Evolutionary conservation across 2,797 vertebrate species (phyloP).

Genomic region (Sphaeramia orbicularis): DNA sequence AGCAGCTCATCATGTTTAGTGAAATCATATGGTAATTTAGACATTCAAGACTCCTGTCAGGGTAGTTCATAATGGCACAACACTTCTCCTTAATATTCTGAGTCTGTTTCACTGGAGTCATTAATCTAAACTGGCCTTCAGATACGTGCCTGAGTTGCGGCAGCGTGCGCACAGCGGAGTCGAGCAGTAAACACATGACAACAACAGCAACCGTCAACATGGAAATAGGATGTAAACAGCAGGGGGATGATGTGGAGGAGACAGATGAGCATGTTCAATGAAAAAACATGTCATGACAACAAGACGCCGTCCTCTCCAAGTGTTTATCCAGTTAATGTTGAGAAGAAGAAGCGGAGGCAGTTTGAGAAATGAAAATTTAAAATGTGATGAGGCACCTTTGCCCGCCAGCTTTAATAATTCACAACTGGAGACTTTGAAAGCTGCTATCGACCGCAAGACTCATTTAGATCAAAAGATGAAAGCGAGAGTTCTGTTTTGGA

Average conservation of each 20-base stretch:
- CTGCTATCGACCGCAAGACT: constrained; percentile 21
- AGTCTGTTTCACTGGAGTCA: not conserved
- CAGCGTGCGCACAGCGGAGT: not conserved
- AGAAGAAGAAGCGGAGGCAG: constrained; percentile 1
- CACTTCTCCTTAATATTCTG: not conserved
- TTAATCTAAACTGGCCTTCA: constrained; percentile 2
- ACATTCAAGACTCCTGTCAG: not conserved
- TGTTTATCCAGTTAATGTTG: constrained; percentile 8
- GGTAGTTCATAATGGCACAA: not conserved
- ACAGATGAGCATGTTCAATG: constrained; percentile 19
- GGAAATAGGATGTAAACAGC: constrained; percentile 30
- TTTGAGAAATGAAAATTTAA: constrained; percentile 13
- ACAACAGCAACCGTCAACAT: constrained; percentile 8
- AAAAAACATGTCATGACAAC: constrained; percentile 19
- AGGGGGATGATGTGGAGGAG: constrained; percentile 14
- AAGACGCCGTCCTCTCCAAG: not conserved
- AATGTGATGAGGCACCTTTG: constrained; percentile 39
- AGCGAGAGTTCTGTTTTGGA: constrained; percentile 16
- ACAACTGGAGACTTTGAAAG: constrained; percentile 38
- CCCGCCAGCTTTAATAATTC: constrained; percentile 54
- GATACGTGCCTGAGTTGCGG: not conserved
- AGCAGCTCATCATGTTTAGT: no score
- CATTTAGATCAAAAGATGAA: constrained; percentile 60
- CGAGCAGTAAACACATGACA: constrained; percentile 21
- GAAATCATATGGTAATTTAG: no score